Base-by-base conservation (phyloP, 1,140 invertebrate genomes). In the Papilio polytes region DNA sequence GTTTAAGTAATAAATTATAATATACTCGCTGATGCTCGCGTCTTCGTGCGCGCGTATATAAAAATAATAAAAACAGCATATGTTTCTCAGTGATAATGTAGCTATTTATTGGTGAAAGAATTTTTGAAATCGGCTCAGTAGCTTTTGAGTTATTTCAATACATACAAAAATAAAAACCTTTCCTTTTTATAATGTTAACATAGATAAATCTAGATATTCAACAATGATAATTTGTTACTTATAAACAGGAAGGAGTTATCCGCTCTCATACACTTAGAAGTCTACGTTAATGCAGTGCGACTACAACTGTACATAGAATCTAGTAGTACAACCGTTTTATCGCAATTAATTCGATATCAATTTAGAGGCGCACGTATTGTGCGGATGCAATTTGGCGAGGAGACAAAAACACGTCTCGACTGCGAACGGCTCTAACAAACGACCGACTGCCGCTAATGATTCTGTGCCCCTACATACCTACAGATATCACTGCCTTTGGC, bases 371-470 rank as follows among this genome's bases (percentile, higher is more conserved):
- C 90, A 89, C 91, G 89, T 94, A 93, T 94, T 93, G 90, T 91
- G 87, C 88, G 91, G 89, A 91, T 94, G 93, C 92, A 94, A 94
- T 94, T 94, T 94, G 91, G 93, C 88, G 86, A 77, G 81, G 88
- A 84, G 91, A 91, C 93, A 94, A 94, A 94, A 94, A 94, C 92
- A 83, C 87, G 93, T 94, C 93, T 92, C 92, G 88, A 86, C 85
- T 86, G 88, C 90, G 90, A 87, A 89, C 88, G 88, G 87, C 88
- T 91, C 90, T 91, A 92, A 94, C 93, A 94, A 94, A 94, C 93
- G 93, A 94, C 89, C 91, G 88, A 87, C 83, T 89, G 91, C 88
- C 85, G 89, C 92, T 94, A 94, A 94, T 94, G 93, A 93, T 93
- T 91, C 90, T 89, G 91, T 84, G 86, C 36, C 36, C 36, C 83